Conservation (phyloP, 2,888 invertebrate genomes). For the Cordylochernes scorpioides region DNA sequence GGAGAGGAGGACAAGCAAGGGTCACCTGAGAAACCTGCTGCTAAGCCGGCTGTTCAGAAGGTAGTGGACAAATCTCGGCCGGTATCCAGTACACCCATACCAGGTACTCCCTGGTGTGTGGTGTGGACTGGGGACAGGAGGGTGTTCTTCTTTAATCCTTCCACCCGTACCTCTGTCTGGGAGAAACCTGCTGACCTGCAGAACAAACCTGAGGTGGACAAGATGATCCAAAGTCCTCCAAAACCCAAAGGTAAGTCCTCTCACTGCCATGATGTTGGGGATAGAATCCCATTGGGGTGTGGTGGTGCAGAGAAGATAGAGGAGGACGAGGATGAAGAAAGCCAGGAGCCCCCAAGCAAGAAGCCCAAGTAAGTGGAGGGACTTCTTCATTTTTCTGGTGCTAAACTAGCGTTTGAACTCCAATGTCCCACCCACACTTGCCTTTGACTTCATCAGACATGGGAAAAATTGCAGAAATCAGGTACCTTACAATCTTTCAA, state of each 20-base stretch:
- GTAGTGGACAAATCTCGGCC: constrained; percentile 49
- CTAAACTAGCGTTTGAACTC: too few relatives aligned
- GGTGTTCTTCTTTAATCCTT: constrained; percentile 98
- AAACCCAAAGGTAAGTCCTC: constrained; percentile 11
- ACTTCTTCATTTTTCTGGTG: background rate
- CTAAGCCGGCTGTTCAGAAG: constrained; percentile 3
- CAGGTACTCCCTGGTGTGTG: constrained; percentile 92
- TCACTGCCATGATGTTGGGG: too few relatives aligned
- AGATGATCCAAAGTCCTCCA: constrained; percentile 56
- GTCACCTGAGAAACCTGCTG: constrained; percentile 2
- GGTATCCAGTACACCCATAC: constrained; percentile 67
- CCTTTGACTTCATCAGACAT: too few relatives aligned
- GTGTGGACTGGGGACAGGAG: constrained; percentile 95
- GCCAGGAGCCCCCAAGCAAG: constrained; percentile 2
- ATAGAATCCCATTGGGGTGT: too few relatives aligned
- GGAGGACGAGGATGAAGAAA: constrained; percentile 4
- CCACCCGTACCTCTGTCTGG: constrained; percentile 83
- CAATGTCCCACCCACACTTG: too few relatives aligned
- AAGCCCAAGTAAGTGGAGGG: constrained; percentile 6
- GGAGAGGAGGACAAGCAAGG: too few relatives aligned
- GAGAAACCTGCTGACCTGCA: constrained; percentile 67
- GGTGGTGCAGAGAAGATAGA: too few relatives aligned
- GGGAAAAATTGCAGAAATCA: too few relatives aligned
- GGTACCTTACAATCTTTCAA: too few relatives aligned
- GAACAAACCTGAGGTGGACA: constrained; percentile 67